Conservation (phyloP, 2,888 invertebrate genomes). For the Julus scandinavius region DNA sequence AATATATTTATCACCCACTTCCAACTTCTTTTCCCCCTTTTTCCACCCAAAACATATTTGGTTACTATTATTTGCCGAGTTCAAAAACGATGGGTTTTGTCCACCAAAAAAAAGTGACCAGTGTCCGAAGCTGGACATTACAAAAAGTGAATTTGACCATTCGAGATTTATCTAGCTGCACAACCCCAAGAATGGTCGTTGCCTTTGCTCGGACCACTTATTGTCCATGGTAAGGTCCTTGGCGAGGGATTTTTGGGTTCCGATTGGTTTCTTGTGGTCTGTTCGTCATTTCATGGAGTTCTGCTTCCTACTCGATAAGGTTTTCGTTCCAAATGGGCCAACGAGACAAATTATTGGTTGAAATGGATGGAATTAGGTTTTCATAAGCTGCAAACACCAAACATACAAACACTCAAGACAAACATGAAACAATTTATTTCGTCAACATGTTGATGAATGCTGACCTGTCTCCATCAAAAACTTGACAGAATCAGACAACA, state of each 20-base stretch:
- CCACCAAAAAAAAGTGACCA: conserved; percentile 36
- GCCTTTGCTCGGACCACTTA: conserved; percentile 1
- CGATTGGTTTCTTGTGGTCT: conserved; percentile 39
- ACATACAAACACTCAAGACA: no score
- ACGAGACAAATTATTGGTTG: background rate
- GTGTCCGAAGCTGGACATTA: conserved; percentile 41
- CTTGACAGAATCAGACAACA: no score
- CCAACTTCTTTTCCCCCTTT: conserved; percentile 33
- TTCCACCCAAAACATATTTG: conserved; percentile 43
- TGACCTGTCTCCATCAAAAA: no score
- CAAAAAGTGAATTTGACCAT: conserved; percentile 18
- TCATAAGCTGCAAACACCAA: no score
- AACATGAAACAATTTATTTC: no score
- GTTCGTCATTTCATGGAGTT: conserved; percentile 16
- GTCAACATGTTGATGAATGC: no score
- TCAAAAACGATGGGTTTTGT: background rate
- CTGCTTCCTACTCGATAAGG: background rate
- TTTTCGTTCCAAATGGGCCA: background rate
- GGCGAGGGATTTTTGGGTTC: conserved; percentile 34
- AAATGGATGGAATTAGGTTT: no score
- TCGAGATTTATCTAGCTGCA: conserved; percentile 4
- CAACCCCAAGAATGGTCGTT: background rate
- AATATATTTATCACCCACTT: conserved; percentile 34
- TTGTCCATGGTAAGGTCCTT: background rate
- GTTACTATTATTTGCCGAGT: background rate